phyloP scores from a whole-genome alignment of 2,113 vertebrate genomes.

The Prunella himalayana region DNA sequence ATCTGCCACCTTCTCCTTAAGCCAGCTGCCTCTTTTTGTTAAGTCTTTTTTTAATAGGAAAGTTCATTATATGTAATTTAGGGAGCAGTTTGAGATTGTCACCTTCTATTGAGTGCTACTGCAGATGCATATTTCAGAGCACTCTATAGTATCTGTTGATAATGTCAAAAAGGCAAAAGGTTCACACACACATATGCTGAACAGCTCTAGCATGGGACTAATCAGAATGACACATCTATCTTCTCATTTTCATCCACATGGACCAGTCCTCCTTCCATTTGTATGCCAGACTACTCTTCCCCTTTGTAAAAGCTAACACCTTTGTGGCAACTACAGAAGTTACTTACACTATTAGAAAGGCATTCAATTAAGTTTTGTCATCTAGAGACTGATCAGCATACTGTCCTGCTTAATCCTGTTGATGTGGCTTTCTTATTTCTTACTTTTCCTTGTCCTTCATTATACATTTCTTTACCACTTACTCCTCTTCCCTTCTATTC shows the following conservation, averaged over 20 bases:
- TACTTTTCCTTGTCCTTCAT: neutral
- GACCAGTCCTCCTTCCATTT: neutral
- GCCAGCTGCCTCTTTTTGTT: slow-evolving; percentile 54
- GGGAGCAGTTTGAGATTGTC: neutral
- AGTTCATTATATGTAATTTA: slow-evolving; percentile 31
- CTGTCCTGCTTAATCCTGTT: neutral
- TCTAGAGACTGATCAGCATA: neutral
- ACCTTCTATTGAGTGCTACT: neutral
- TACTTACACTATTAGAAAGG: neutral
- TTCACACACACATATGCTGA: neutral
- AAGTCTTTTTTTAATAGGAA: slow-evolving; percentile 37
- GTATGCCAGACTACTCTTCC: neutral
- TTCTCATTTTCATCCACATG: neutral
- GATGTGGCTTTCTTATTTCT: neutral
- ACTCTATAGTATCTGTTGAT: neutral
- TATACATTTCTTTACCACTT: neutral
- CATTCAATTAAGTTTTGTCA: neutral
- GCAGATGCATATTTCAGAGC: neutral
- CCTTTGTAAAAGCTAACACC: neutral
- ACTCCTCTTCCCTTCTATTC: neutral
- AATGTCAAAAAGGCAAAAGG: neutral
- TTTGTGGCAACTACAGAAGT: neutral
- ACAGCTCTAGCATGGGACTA: neutral
- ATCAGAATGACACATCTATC: neutral
- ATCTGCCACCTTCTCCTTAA: slow-evolving; percentile 45